Evolutionary conservation across 2,888 invertebrate species (phyloP).

Genomic region (Orthosia gothica): DNA sequence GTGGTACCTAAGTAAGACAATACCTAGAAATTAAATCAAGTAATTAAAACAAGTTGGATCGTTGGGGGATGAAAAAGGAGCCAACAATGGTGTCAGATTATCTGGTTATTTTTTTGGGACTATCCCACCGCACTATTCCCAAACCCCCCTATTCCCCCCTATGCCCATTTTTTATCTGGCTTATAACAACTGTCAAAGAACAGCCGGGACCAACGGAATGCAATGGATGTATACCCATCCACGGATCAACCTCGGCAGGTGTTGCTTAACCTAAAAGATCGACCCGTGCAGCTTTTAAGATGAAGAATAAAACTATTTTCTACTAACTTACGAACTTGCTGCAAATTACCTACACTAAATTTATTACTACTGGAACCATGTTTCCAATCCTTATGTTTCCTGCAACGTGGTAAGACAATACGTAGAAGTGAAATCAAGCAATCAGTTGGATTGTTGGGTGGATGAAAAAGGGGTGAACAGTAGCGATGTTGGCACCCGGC

Average conservation of each 20-base stretch:
- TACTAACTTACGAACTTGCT: no score
- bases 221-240: no score
- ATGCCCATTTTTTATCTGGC: no score
- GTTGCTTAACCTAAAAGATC: neutral
- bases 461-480: conserved; percentile 52
- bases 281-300: neutral
- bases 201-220: no score
- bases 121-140: no score
- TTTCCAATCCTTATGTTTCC: neutral
- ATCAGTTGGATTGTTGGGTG: conserved; percentile 37
- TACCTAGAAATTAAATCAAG: conserved; percentile 40
- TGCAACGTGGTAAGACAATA: conserved; percentile 13
- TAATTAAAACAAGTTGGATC: conserved; percentile 46
- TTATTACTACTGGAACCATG: neutral
- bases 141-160: no score
- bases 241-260: neutral
- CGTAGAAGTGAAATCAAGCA: conserved; percentile 44
- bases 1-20: conserved; percentile 2
- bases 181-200: no score
- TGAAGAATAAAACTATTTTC: no score
- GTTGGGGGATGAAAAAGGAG: conserved; percentile 49
- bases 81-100: conserved; percentile 22
- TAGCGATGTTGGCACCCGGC: conserved; percentile 72
- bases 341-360: no score
- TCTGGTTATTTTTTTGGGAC: no score